phyloP scores from a whole-genome alignment of 2,888 invertebrate genomes.

The Gerris lacustris region DNA sequence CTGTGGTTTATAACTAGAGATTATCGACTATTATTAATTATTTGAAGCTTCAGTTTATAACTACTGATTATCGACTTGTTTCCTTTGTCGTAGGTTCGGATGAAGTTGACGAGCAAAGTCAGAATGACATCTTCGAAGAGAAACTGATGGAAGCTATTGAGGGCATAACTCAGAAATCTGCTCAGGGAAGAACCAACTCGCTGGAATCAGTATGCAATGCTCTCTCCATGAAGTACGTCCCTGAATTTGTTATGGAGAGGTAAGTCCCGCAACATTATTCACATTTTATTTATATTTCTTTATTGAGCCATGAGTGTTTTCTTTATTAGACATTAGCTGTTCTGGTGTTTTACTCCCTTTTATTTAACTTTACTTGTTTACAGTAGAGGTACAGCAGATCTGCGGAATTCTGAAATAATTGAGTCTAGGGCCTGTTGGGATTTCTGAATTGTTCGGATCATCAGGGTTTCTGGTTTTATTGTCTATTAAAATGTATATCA shows the following conservation, averaged over 20 bases:
- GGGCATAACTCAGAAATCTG: slow-evolving; percentile 75
- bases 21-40: too few species aligned
- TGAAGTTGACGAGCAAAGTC: slow-evolving; percentile 46
- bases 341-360: too few species aligned
- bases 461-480: too few species aligned
- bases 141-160: slow-evolving; percentile 79
- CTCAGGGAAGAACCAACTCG: slow-evolving; percentile 63
- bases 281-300: slow-evolving; percentile 11
- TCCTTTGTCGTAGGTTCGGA: slow-evolving; percentile 27
- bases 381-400: too few species aligned
- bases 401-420: too few species aligned
- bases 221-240: slow-evolving; percentile 64
- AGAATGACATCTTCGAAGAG: slow-evolving; percentile 70
- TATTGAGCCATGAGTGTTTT: background rate
- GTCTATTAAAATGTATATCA: too few species aligned
- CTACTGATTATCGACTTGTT: background rate
- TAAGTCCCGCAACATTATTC: slow-evolving; percentile 32
- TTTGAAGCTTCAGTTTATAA: too few species aligned
- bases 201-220: slow-evolving; percentile 59
- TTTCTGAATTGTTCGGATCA: too few species aligned
- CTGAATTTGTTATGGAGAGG: slow-evolving; percentile 62
- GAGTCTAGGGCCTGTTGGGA: too few species aligned
- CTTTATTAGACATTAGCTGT: too few species aligned
- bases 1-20: too few species aligned
- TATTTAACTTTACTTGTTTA: too few species aligned